Evolutionary conservation across 2,797 vertebrate species (phyloP).

Genomic region (Trematomus bernacchii): DNA sequence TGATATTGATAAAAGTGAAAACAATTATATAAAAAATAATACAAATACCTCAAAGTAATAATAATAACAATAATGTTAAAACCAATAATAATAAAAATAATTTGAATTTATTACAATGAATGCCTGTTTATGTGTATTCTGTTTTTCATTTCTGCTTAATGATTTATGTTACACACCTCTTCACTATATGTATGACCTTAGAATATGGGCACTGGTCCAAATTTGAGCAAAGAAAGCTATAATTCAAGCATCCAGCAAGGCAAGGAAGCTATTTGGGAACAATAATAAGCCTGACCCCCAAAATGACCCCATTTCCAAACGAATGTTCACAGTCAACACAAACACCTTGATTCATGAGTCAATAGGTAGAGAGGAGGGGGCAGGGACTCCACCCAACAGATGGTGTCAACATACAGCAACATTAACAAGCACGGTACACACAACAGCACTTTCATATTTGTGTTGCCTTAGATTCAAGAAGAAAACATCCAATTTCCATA

Average conservation of each 20-base stretch:
- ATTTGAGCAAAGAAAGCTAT: slow-evolving; percentile 16
- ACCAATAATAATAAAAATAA: too few relatives aligned
- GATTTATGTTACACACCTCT: neutral
- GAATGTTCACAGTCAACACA: slow-evolving; percentile 31
- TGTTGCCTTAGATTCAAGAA: neutral
- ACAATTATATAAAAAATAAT: too few relatives aligned
- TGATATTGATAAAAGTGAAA: too few relatives aligned
- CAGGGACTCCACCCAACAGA: neutral
- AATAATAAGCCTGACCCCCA: slow-evolving; percentile 42
- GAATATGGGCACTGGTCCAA: neutral
- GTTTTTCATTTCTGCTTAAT: neutral
- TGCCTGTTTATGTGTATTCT: neutral
- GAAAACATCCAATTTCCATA: too few relatives aligned
- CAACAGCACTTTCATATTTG: neutral
- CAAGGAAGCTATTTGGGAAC: slow-evolving; percentile 29
- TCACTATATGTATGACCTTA: neutral
- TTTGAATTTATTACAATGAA: neutral
- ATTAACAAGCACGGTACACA: neutral
- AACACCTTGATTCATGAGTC: slow-evolving; percentile 49
- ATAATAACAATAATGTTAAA: too few relatives aligned
- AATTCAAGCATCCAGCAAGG: slow-evolving; percentile 22
- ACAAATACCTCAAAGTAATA: too few relatives aligned
- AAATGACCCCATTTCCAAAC: slow-evolving; percentile 36
- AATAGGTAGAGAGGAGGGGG: neutral
- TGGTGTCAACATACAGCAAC: neutral